Evolutionary conservation across 2,888 invertebrate species (phyloP), one percentile per base, ranked within the genome.

Genomic region (Arctia plantaginis): DNA sequence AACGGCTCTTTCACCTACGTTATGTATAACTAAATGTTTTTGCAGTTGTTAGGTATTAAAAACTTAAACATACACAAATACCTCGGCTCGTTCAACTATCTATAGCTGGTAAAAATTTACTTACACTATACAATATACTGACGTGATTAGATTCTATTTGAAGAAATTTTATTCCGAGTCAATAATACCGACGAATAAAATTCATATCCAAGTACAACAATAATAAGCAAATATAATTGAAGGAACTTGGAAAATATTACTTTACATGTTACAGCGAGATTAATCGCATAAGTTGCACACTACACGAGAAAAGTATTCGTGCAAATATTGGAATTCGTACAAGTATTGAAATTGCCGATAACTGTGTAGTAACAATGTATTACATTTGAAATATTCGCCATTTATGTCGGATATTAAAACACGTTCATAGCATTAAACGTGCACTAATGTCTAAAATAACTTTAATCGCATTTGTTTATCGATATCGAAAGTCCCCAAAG

Each of bases 271-370:
- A 75, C 4, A 47, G n/a, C 62, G 67, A 70, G 68, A 67, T 70
- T 44, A 73, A 73, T 73, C 71, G 67, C 27, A 70, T 66, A 65
- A 68, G 71, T 62, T 62, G 66, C 69, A 66, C 41, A 35, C 18
- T 51, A 55, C 65, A 47, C 30, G 41, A 51, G 64, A 30, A 47
- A 27, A 39, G 27, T 72, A 72, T 66, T 66, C 23, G 55, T 23
- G 41, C 66, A 72, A 72, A 59, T 72, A 66, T 66, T 72, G 35
- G 23, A 27, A 47, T 62, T 62, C 30, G 15, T 30, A 30, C 30
- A 30, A 62, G 62, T 66, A 72, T 66, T 66, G 66, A 41, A 66
- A 71, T 27, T 18, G 65, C 71, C 39, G 51, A 71, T 51, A 47
- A 27, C 20, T 20, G 71, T 71, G 66, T 27, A 39, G n/a, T 64